A percentile compares a stretch with the other conserved stretches of the same genome.
phyloP scores from a whole-genome alignment of 2,888 invertebrate genomes.

The Drosophila acutilabella region DNA sequence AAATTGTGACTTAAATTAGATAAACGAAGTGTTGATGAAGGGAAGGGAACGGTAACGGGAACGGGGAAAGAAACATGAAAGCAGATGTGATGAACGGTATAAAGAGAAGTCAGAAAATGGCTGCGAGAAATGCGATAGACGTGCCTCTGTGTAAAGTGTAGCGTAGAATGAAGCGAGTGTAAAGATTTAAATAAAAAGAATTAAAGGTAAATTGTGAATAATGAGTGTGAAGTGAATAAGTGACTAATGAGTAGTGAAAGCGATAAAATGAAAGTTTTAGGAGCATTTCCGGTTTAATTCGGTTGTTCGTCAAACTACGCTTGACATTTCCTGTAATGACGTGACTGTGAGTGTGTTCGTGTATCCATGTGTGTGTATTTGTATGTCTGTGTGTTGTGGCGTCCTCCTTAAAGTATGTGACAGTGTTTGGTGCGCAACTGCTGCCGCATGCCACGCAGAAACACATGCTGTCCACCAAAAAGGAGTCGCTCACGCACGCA shows the following conservation, averaged over 20 bases:
- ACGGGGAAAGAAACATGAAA: neutral
- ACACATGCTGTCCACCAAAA: slow-evolving; percentile 58
- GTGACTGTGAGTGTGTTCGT: slow-evolving; percentile 22
- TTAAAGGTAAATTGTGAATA: slow-evolving; percentile 22
- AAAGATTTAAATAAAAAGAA: slow-evolving; percentile 6
- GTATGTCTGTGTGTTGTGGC: slow-evolving; percentile 35
- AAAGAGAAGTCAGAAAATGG: slow-evolving; percentile 54
- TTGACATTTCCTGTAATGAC: slow-evolving; percentile 71
- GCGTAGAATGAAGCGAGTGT: slow-evolving; percentile 61
- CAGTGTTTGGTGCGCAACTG: slow-evolving; percentile 72
- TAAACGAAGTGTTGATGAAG: slow-evolving; percentile 33
- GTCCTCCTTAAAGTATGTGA: slow-evolving; percentile 68
- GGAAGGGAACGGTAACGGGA: neutral
- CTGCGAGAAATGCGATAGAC: slow-evolving; percentile 81
- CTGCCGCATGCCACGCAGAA: slow-evolving; percentile 65
- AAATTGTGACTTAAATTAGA: slow-evolving; percentile 55
- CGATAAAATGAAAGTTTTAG: slow-evolving; percentile 49
- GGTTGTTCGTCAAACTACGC: slow-evolving; percentile 69
- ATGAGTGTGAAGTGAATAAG: slow-evolving; percentile 24
- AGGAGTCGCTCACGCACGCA: slow-evolving; percentile 74
- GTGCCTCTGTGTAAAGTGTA: slow-evolving; percentile 77
- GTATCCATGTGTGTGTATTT: slow-evolving; percentile 32
- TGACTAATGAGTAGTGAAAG: slow-evolving; percentile 27
- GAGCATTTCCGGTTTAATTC: slow-evolving; percentile 64
- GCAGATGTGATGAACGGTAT: neutral